phyloP scores from a whole-genome alignment of 2,797 vertebrate species.

The Cirrhinus molitorella region DNA sequence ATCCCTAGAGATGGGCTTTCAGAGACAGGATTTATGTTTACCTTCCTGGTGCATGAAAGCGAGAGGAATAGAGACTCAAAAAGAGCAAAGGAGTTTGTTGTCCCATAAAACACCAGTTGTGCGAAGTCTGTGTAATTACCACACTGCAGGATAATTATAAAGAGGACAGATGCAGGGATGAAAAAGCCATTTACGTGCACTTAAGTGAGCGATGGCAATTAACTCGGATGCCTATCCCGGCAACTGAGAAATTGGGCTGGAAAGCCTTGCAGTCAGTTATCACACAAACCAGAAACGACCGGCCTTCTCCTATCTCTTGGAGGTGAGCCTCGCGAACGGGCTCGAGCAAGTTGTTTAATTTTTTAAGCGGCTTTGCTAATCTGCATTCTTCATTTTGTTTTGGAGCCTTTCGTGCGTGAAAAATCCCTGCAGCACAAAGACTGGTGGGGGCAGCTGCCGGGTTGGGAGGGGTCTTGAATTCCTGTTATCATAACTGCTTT shows the following conservation, averaged over 20 bases:
- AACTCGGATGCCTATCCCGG: constrained; percentile 58
- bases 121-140: constrained; percentile 62
- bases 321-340: constrained; percentile 55
- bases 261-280: constrained; percentile 57
- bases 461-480: constrained; percentile 49
- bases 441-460: constrained; percentile 34
- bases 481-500: constrained; percentile 57
- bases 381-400: constrained; percentile 65
- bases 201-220: constrained; percentile 65
- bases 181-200: constrained; percentile 64
- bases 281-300: constrained; percentile 57
- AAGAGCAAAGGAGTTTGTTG: constrained; percentile 61
- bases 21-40: constrained; percentile 52
- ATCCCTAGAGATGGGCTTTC: constrained; percentile 45
- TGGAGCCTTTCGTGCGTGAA: constrained; percentile 62
- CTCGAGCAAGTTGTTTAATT: constrained; percentile 54
- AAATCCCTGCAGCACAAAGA: constrained; percentile 62
- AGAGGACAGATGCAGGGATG: constrained; percentile 61
- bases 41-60: constrained; percentile 31
- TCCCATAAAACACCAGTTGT: constrained; percentile 59
- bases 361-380: constrained; percentile 67
- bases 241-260: constrained; percentile 61
- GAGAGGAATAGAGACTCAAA: constrained; percentile 40
- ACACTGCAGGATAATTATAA: constrained; percentile 65
- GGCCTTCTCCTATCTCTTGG: constrained; percentile 57